Base-by-base conservation (phyloP, 2,888 invertebrate genomes). In the Acleris literana region DNA sequence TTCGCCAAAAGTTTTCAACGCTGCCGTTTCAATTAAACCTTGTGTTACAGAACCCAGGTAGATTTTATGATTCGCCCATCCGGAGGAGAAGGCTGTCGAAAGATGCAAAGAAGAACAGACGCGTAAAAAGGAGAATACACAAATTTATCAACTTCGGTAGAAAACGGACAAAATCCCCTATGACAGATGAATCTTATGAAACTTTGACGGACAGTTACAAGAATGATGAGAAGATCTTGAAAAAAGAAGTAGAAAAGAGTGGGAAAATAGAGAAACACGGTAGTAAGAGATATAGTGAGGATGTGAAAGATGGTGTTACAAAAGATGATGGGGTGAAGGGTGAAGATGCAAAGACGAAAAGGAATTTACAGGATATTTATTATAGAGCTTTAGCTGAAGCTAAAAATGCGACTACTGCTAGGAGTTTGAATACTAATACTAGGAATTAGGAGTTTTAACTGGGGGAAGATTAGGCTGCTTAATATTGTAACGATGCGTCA, bases 331-430 rank as follows among this genome's bases (percentile, higher is more conserved):
- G 9, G 16, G 16, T 5, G 1, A 44, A 44, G 6, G 17, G 3
- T 5, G n/a, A 46, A 17, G 2, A 46, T 46, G n/a, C 5, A 44
- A 46, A 69, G 59, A 64, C 53, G 6, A 76, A 77, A 54, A 79
- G 80, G 20, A 85, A 84, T 69, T 62, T 85, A 0, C 74, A 77
- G 66, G 83, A 86, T 64, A 77, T 86, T 0, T 85, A 85, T 53
- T 83, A 78, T 44, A 80, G 77, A 68, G 83, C 85, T 0, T 9
- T 85, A 0, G 74, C 71, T 2, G 83, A 82, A 5, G 78, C 83
- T 0, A 84, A 80, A 18, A 82, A 82, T 43, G 33, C 9, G 33
- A 72, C 82, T 0, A 77, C 80, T 0, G 44, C 56, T 20, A 43
- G 43, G 11, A 55, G 55, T 55, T 13, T 39, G 6, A 39, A 9